phyloP scores from a whole-genome alignment of 2,113 vertebrate species.

The Corydoras sp. region DNA sequence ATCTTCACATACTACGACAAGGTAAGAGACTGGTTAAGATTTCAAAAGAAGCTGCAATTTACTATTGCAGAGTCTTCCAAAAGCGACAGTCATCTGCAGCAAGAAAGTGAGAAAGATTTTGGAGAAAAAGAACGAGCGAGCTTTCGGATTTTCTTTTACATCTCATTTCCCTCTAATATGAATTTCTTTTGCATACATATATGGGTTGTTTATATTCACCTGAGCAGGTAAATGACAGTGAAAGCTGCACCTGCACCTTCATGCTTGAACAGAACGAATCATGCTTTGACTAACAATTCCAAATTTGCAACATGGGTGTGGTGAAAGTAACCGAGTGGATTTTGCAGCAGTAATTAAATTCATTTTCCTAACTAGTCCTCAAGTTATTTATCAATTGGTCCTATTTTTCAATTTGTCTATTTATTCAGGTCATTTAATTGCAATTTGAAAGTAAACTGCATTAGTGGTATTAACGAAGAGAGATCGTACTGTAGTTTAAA shows the following conservation, averaged over 20 bases:
- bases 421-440: not conserved
- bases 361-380: not conserved
- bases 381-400: not conserved
- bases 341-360: conserved; percentile 2
- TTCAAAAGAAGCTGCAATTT: not conserved
- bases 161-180: conserved; percentile 24
- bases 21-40: conserved; percentile 58
- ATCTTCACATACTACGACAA: conserved; percentile 95
- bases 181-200: conserved; percentile 50
- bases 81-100: not conserved
- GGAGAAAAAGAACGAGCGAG: not conserved
- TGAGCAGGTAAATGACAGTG: conserved; percentile 48
- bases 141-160: conserved; percentile 28
- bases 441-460: not conserved
- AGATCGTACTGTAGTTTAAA: too few species aligned
- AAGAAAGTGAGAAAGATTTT: too few species aligned
- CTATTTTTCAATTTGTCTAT: too few species aligned
- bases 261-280: conserved; percentile 6
- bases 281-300: conserved; percentile 41
- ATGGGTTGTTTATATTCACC: conserved; percentile 18
- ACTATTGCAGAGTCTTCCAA: not conserved
- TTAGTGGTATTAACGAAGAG: not conserved
- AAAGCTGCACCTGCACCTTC: conserved; percentile 46
- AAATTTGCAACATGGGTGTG: conserved; percentile 16
- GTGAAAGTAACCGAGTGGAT: conserved; percentile 1